Percentiles rank a stretch among this genome's conserved stretches.
These are phyloP conservation scores for Oikopleura albicans DNA, from an alignment of 23 tunicate species.

Conservation along the genomic window DNA sequence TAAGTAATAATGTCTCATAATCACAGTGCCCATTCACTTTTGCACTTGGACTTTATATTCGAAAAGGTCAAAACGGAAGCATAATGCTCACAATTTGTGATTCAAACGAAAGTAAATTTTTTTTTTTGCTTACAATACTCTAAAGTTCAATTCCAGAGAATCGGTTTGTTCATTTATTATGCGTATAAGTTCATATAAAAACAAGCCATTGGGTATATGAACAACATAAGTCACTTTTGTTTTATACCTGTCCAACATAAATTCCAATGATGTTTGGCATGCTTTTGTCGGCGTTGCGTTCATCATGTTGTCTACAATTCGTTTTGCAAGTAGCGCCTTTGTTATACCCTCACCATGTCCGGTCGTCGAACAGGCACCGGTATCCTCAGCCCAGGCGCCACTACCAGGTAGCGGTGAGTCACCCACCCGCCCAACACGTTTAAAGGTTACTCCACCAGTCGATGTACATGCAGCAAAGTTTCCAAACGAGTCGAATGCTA, in stretches of 20 bases:
- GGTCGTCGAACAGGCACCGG: background rate
- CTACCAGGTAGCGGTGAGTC: constrained; percentile 2
- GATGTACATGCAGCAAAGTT: background rate
- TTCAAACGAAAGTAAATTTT: too few species aligned
- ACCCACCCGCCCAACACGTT: background rate
- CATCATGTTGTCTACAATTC: background rate
- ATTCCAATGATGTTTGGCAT: background rate
- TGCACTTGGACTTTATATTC: too few species aligned
- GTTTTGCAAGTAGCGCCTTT: background rate
- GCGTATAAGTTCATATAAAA: too few species aligned
- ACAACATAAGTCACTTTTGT: too few species aligned
- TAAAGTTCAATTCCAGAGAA: too few species aligned
- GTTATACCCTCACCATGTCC: constrained; percentile 15
- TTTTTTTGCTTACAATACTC: too few species aligned
- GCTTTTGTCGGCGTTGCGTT: background rate
- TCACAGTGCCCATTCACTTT: too few species aligned
- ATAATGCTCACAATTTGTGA: too few species aligned
- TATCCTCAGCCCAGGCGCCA: background rate
- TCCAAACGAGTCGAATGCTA: background rate
- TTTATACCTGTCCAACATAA: background rate
- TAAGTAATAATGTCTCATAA: too few species aligned
- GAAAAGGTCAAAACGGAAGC: too few species aligned
- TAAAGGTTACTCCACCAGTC: constrained; percentile 13
- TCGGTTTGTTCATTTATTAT: too few species aligned
- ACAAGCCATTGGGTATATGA: too few species aligned